phyloP scores from a whole-genome alignment of 2,113 vertebrate genomes.

The Bagarius yarrelli region DNA sequence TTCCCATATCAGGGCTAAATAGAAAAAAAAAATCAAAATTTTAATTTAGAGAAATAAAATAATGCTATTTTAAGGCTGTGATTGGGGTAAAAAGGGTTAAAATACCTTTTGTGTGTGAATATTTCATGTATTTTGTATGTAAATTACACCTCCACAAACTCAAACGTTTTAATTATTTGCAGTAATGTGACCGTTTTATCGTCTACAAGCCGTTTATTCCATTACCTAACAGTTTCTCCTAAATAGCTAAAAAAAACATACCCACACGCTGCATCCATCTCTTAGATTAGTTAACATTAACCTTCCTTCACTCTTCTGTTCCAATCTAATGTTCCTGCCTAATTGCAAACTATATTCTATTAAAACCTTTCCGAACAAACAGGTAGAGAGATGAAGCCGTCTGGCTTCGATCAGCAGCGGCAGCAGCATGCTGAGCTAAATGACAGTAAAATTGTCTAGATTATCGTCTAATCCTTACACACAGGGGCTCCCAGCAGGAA shows the following conservation, averaged over 20 bases:
- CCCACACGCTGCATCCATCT: background rate
- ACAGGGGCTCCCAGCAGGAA: conserved; percentile 31
- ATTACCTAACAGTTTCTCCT: too few species aligned
- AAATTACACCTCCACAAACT: too few species aligned
- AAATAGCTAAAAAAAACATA: background rate
- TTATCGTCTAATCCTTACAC: conserved; percentile 42
- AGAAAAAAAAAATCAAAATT: too few species aligned
- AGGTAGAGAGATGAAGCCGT: conserved; percentile 20
- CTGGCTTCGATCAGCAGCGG: conserved; percentile 18
- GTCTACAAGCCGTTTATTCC: background rate
- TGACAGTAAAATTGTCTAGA: conserved; percentile 23
- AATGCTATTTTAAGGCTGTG: too few species aligned
- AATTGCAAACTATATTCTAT: conserved; percentile 8
- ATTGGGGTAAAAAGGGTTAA: too few species aligned
- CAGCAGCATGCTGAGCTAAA: conserved; percentile 33
- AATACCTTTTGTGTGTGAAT: too few species aligned
- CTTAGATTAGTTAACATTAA: background rate
- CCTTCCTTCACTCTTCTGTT: background rate
- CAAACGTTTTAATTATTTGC: too few species aligned
- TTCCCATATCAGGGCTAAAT: too few species aligned
- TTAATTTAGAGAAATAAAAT: too few species aligned
- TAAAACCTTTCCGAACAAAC: background rate
- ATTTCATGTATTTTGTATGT: too few species aligned
- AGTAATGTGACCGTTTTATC: background rate
- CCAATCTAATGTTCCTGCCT: background rate